Base-by-base conservation (phyloP, 2,888 invertebrate species). In the Hemicrepidius hirtus region DNA sequence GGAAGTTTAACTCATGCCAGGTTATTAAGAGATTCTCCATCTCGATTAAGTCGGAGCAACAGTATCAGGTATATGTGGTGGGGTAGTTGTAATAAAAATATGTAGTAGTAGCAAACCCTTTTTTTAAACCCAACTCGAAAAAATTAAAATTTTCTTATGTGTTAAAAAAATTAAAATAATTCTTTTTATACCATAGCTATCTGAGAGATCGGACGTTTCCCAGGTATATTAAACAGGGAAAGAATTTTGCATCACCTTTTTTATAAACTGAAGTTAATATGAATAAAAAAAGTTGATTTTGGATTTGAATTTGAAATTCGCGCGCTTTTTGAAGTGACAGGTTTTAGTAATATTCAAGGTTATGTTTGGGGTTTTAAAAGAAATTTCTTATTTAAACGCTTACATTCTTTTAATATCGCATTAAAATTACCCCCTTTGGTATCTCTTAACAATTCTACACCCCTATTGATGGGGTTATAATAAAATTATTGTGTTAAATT, bases 131-230 rank as follows among this genome's bases (percentile, higher is more conserved):
- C 12, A 20, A 55, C 16, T n/a, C 35, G 12, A 13, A 12, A n/a
- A 4, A 9, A 7, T 9, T 46, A 20, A 6, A 18, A 46, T 7
- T 46, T 13, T 40, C 7, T 6, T 10, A 13, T 46, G 18, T 46
- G 16, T 24, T 21, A n/a, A 20, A 44, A 46, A 63, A 73, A 63
- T 74, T 72, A 76, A 74, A 76, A 66, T 70, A 78, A 64, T 82
- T 81, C 80, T 80, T 83, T 82, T 79, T 79, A 75, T 84, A 82
- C 79, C 79, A 76, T 87, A 95, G 95, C 94, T 95, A 95, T 89
- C 94, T 95, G 87, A 93, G 94, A 92, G 95, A 95, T 91, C 92
- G 95, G 94, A 95, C 95, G 81, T 95, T 95, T 88, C 95, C 95
- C 91, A 95, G 95, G 95, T 94, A 94, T 87, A 91, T 88, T 82